A percentile compares a stretch with the other conserved stretches of the same genome.
These are phyloP conservation scores for Scrobipalpa costella DNA, from an alignment of 2,888 invertebrate species.

Conservation along the genomic window DNA sequence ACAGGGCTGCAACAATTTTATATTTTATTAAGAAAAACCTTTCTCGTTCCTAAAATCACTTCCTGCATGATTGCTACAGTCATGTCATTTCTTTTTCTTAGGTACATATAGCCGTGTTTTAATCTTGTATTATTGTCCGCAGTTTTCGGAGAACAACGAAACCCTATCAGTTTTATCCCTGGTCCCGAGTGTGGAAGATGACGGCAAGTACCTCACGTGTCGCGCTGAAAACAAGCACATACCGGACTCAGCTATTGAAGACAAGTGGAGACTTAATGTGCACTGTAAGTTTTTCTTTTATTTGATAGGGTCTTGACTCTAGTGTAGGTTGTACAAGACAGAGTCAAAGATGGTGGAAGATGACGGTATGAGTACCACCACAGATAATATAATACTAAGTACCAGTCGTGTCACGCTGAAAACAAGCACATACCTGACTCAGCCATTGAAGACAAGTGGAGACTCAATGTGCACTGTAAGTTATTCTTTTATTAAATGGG, in stretches of 20 bases:
- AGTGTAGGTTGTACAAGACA: no score
- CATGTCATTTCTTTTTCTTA: no score
- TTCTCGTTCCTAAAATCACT: no score
- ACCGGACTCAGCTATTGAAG: constrained; percentile 90
- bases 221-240: constrained; percentile 93
- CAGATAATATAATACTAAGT: no score
- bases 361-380: no score
- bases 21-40: no score
- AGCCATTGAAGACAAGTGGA: constrained; percentile 92
- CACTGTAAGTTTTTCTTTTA: constrained; percentile 85
- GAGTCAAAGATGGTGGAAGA: no score
- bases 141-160: constrained; percentile 92
- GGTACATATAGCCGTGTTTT: no score
- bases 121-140: constrained; percentile 36
- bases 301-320: no score
- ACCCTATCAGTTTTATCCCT: constrained; percentile 91
- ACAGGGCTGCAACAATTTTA: no score
- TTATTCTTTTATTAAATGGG: not conserved
- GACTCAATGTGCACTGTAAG: constrained; percentile 94
- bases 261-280: constrained; percentile 92
- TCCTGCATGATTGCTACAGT: no score
- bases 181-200: constrained; percentile 92
- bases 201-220: constrained; percentile 94
- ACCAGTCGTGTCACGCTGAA: constrained; percentile 93
- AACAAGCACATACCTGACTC: constrained; percentile 92